A percentile compares a stretch with the other conserved stretches of the same genome.
phyloP scores from a whole-genome alignment of 2,888 invertebrate species.

The Adelognathus sp. region DNA sequence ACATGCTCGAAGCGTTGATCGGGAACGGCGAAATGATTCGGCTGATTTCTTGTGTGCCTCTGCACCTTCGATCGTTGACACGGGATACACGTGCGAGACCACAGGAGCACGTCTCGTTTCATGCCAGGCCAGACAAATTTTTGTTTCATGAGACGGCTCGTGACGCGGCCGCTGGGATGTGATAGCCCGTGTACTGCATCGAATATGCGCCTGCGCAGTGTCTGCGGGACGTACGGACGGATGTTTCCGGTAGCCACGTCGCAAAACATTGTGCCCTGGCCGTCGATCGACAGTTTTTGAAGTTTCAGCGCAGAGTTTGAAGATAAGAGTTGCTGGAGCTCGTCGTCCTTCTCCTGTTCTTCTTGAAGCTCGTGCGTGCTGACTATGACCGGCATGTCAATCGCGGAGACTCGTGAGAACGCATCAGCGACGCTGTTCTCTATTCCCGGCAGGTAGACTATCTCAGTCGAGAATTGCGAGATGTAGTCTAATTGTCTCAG shows the following conservation, averaged over 20 bases:
- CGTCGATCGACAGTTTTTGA: neutral
- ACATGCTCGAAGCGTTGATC: slow-evolving; percentile 30
- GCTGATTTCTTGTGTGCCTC: slow-evolving; percentile 20
- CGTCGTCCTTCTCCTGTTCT: slow-evolving; percentile 14
- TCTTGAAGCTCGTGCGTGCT: neutral
- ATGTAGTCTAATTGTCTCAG: neutral
- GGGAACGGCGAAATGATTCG: slow-evolving; percentile 14
- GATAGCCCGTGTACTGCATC: slow-evolving; percentile 36
- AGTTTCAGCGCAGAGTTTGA: neutral
- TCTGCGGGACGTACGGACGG: slow-evolving; percentile 25
- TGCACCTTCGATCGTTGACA: slow-evolving; percentile 54
- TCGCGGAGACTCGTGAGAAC: neutral
- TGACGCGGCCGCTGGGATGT: slow-evolving; percentile 59
- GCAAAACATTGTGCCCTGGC: no score
- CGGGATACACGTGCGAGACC: slow-evolving; percentile 59
- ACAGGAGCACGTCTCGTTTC: slow-evolving; percentile 64
- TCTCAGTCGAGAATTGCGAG: neutral
- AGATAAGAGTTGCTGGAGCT: neutral
- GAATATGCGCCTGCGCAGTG: neutral
- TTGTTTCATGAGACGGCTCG: slow-evolving; percentile 57
- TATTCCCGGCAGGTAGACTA: neutral
- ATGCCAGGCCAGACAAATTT: slow-evolving; percentile 68
- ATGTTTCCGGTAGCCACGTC: neutral
- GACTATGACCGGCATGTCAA: slow-evolving; percentile 6
- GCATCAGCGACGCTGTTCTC: neutral